These are phyloP conservation scores for Sisor rabdophorus DNA, from an alignment of 2,113 vertebrate species.

Conservation along the genomic window DNA sequence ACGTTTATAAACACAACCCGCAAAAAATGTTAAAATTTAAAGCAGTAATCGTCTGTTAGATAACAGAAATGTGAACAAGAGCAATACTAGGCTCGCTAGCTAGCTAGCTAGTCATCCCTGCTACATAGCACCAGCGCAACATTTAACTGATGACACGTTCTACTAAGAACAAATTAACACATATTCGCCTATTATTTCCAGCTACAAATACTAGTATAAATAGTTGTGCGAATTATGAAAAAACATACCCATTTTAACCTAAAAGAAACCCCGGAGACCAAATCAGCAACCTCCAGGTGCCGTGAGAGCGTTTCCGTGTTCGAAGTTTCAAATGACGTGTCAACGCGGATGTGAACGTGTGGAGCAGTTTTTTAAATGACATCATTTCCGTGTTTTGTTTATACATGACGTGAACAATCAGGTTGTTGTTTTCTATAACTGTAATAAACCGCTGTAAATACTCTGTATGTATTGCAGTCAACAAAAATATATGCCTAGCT, in stretches of 20 bases:
- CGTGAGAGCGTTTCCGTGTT: constrained; percentile 39
- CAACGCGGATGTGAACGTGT: not conserved
- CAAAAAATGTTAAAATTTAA: too few species aligned
- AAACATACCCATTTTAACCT: constrained; percentile 42
- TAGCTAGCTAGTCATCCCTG: not conserved
- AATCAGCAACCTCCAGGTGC: not conserved
- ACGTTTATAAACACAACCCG: too few species aligned
- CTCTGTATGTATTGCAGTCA: not conserved
- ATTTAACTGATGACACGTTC: not conserved
- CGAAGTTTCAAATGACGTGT: constrained; percentile 49
- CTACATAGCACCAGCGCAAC: not conserved
- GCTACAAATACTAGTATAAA: not conserved
- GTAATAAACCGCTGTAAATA: not conserved
- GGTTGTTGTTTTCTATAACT: not conserved
- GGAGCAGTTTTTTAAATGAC: not conserved
- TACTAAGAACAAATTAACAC: not conserved
- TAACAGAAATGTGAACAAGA: too few species aligned
- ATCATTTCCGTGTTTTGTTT: not conserved
- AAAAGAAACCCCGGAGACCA: not conserved
- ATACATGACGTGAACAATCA: not conserved
- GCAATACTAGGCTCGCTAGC: not conserved
- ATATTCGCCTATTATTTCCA: too few species aligned
- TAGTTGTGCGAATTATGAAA: too few species aligned
- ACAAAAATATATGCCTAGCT: not conserved
- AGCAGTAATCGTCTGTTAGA: too few species aligned